Percentiles rank a stretch among this genome's conserved stretches.
Conservation (phyloP, 2,888 invertebrate genomes). For the Rosalia funebris region DNA sequence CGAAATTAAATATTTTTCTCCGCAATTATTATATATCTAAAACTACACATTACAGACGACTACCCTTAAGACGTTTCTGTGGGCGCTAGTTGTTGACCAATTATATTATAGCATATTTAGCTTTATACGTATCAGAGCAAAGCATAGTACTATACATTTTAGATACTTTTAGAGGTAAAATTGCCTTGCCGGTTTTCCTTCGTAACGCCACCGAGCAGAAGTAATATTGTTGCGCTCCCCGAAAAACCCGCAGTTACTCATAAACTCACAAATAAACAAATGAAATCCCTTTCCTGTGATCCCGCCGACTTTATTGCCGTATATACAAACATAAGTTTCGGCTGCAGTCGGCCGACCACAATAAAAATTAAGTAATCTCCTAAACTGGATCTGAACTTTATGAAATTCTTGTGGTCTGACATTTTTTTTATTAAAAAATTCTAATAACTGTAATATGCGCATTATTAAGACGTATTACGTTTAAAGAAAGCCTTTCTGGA, state of each 20-base stretch:
- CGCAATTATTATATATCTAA: too few relatives aligned
- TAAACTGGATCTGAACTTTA: conserved; percentile 7
- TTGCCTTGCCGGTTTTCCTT: not conserved
- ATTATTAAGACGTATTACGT: too few relatives aligned
- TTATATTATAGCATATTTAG: too few relatives aligned
- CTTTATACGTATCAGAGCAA: conserved; percentile 7
- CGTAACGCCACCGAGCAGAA: not conserved
- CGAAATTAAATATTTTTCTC: too few relatives aligned
- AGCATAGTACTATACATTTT: not conserved
- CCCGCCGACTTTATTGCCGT: conserved; percentile 5
- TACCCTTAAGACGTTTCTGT: too few relatives aligned
- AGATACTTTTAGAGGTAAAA: not conserved
- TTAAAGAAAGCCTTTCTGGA: too few relatives aligned
- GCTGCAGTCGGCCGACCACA: not conserved
- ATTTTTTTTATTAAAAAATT: too few relatives aligned
- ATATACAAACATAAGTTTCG: not conserved
- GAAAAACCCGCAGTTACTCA: conserved; percentile 4
- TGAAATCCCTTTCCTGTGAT: conserved; percentile 3
- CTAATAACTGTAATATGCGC: conserved; percentile 7
- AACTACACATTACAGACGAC: too few relatives aligned
- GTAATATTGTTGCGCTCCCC: not conserved
- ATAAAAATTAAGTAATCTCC: conserved; percentile 7
- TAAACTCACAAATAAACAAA: conserved; percentile 19
- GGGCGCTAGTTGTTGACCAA: too few relatives aligned
- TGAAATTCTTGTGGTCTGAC: not conserved